phyloP scores from a whole-genome alignment of 2,888 invertebrate genomes.

The Tridacna crocea region DNA sequence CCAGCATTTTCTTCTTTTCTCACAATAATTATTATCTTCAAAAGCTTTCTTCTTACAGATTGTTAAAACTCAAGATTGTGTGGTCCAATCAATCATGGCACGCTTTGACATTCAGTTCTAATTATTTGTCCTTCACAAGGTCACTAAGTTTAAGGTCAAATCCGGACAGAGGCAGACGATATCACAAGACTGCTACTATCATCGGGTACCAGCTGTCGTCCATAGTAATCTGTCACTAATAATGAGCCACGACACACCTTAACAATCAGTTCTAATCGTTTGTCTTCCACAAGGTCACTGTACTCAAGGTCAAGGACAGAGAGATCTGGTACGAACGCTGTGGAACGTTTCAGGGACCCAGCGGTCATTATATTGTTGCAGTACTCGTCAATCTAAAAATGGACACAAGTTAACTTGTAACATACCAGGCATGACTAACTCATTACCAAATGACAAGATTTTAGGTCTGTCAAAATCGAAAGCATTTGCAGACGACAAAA shows the following conservation, averaged over 20 bases:
- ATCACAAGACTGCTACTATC: slow-evolving; percentile 10
- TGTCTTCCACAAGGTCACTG: slow-evolving; percentile 70
- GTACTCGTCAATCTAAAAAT: slow-evolving; percentile 12
- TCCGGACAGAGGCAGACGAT: not conserved
- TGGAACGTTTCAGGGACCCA: slow-evolving; percentile 46
- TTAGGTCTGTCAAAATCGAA: too few species aligned
- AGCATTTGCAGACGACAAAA: too few species aligned
- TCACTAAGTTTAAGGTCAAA: not conserved
- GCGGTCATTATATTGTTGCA: slow-evolving; percentile 5
- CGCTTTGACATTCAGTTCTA: not conserved
- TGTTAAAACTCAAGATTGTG: too few species aligned
- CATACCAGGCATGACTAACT: too few species aligned
- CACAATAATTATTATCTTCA: too few species aligned
- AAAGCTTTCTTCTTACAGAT: too few species aligned
- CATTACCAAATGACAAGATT: too few species aligned
- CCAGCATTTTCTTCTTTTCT: too few species aligned
- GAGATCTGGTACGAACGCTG: slow-evolving; percentile 62
- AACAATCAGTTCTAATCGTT: slow-evolving; percentile 61
- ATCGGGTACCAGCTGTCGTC: slow-evolving; percentile 61
- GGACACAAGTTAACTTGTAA: not conserved
- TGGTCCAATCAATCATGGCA: not conserved
- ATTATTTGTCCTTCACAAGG: not conserved
- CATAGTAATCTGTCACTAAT: slow-evolving; percentile 65
- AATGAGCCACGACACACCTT: slow-evolving; percentile 69
- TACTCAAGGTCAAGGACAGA: slow-evolving; percentile 63